Evolutionary conservation across 2,113 vertebrate species (phyloP), one percentile per base, ranked within the genome.

Genomic region (Paradisaea rubra): DNA sequence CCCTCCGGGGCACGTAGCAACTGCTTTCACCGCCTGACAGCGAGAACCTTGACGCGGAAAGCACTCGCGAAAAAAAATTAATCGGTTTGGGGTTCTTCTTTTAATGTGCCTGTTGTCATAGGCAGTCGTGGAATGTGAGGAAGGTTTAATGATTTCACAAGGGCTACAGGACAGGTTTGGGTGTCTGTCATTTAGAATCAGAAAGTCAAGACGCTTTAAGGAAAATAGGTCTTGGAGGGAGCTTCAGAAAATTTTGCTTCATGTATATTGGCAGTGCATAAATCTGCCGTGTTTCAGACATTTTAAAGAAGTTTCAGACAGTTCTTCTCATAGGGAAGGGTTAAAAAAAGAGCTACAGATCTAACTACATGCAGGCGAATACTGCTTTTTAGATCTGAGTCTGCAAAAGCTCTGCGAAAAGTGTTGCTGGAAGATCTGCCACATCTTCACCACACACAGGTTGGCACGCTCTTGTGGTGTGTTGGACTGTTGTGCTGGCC

Each of bases 121-220:
- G 28, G 30, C 13, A 11, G 3, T 42, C 12, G 2, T 9, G 9
- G 47, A 44, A 13, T 0, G 0, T 31, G 44, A 54, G 18, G 35
- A 59, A 68, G 8, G 11, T 66, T 74, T 66, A 14, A 35, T 0
- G 0, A 27, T 81, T 66, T 41, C 42, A 21, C 4, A 68, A 50
- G 28, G n/a, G 19, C 21, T 49, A 12, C 31, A 11, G 57, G 61
- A 22, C 9, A 50, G 15, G 4, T 64, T 59, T 39, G 35, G 2
- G 39, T 25, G 49, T 14, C 1, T 22, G 22, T 12, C 9, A 30
- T 16, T 24, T 33, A 35, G 33, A 76, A 31, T 10, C 8, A 2
- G 83, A 82, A 88, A 59, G 22, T 31, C 25, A n/a, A 25, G 66
- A n/a, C 11, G 4, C 22, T 73, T 39, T 39, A 16, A n/a, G 25